Base-by-base conservation (phyloP, 2,888 invertebrate genomes). In the Rotaria magnacalcarata region DNA sequence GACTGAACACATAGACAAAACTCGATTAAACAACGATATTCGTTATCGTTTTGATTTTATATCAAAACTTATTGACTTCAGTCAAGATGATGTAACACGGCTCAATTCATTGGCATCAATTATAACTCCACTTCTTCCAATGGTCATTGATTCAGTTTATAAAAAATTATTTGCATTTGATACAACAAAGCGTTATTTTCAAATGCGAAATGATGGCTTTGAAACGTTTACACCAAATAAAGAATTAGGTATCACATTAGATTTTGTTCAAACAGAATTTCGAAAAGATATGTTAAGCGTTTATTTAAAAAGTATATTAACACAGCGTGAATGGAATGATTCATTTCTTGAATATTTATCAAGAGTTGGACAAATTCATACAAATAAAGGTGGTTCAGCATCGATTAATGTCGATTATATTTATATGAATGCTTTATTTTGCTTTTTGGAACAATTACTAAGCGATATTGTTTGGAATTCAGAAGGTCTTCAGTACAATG, bases 291-390 rank as follows among this genome's bases (percentile, higher is more conserved):
- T 60, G 60, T 60, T 60, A 60, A 60, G 24, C 14, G n/a, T 24
- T 60, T 60, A 60, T 60, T 60, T 60, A 60, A 60, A 24, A 60
- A n/a, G 60, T 60, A 14, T 60, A n/a, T n/a, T 60, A 10, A 60
- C 60, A 60, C 24, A 24, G n/a, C 24, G 27, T 24, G 60, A n/a
- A 60, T 60, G 60, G 60, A 27, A 60, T 60, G 60, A 60, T 60
- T 60, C 60, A n/a, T 60, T 60, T 27, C 27, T 60, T n/a, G n/a
- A 60, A 60, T 60, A 60, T 60, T n/a, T 60, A 60, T 60, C 60
- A 60, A 60, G 60, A 60, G 60, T 60, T n/a, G 60, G 60, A 10
- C 24, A 60, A 60, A 60, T 60, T 1, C 60, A 60, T 27, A 60
- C 60, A 60, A n/a, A 16, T 60, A 60, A 60, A n/a, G 60, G 60